A percentile compares a stretch with the other conserved stretches of the same genome.
Conservation (phyloP, 2,797 vertebrate species). For the Epinephelus malabaricus region DNA sequence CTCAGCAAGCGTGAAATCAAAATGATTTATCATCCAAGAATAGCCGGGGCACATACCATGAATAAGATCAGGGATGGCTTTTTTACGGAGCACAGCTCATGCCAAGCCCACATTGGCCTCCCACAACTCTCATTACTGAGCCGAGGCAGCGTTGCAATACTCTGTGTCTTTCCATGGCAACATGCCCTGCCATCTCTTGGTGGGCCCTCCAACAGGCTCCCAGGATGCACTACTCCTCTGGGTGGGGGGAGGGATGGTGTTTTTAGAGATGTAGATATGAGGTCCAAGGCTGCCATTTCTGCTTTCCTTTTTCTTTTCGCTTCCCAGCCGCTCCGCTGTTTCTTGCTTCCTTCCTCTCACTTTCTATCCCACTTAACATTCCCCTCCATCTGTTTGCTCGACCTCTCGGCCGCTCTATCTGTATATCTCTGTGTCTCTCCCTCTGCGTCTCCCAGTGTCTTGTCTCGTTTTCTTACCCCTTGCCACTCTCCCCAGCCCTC, state of each 20-base stretch:
- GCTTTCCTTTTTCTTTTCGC: slow-evolving; percentile 14
- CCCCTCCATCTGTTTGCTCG: slow-evolving; percentile 44
- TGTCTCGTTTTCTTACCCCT: slow-evolving; percentile 50
- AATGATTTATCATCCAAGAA: slow-evolving; percentile 81
- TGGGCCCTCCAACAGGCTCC: slow-evolving; percentile 47
- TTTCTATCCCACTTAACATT: slow-evolving; percentile 54
- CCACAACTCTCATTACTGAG: slow-evolving; percentile 64
- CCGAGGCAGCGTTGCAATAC: slow-evolving; percentile 53
- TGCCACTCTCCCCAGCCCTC: slow-evolving; percentile 27
- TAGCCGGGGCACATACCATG: slow-evolving; percentile 69
- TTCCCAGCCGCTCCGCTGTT: slow-evolving; percentile 19
- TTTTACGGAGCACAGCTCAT: slow-evolving; percentile 53
- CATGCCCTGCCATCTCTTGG: slow-evolving; percentile 41
- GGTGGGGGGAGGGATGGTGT: not conserved
- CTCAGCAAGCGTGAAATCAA: slow-evolving; percentile 71
- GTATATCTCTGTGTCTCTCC: slow-evolving; percentile 37
- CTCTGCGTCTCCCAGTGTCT: slow-evolving; percentile 42
- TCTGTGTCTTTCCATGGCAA: slow-evolving; percentile 57
- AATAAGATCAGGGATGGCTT: slow-evolving; percentile 60
- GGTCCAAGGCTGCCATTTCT: slow-evolving; percentile 10
- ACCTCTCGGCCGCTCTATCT: slow-evolving; percentile 30
- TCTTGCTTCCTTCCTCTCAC: slow-evolving; percentile 39
- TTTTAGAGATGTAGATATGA: slow-evolving; percentile 4
- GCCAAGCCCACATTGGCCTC: slow-evolving; percentile 74
- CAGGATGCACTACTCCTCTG: slow-evolving; percentile 30